Evolutionary conservation across 2,888 invertebrate genomes (phyloP), one percentile per base, ranked within the genome.

Genomic region (Sinodicranocentrus sp.): DNA sequence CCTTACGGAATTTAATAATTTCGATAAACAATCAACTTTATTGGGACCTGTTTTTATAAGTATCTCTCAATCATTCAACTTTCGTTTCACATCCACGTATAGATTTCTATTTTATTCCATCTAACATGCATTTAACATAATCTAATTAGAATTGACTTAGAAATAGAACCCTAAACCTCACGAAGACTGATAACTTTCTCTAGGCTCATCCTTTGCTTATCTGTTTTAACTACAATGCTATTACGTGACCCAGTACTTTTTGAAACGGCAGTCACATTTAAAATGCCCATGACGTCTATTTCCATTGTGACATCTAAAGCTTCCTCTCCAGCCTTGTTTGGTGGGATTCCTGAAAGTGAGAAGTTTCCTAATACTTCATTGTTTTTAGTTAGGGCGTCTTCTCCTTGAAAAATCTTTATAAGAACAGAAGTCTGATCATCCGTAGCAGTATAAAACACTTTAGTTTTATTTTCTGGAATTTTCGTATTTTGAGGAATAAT

Each of bases 321-420:
- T 54, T 87, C 85, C 25, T 33, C n/a, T 8, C 68, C 85, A 6
- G 84, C 84, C 19, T 54, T 44, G 0, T 25, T 65, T 1, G 87
- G 87, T 13, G 85, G 85, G n/a, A 87, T 83, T n/a, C 82, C 84
- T 44, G 71, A 77, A 23, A 87, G 61, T 8, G 71, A 61, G 48
- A 87, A 87, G n/a, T 77, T 73, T 1, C 87, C 87, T 2, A 84
- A 54, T 19, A 65, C 57, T 10, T 63, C 33, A 39, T 87, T 87
- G 0, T 84, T 52, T 5, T 13, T 21, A 1, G 85, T 85, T 0
- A 75, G 17, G 0, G 2, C 6, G 8, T 80, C 43, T 25, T 87
- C 87, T 8, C 87, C 87, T 26, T 87, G 79, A 25, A 65, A 87
- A 19, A 87, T 79, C 6, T 43, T 65, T 1, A 86, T 61, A 10